Evolutionary conservation across 1,140 invertebrate species (phyloP).

Genomic region (Holotrichia oblita): DNA sequence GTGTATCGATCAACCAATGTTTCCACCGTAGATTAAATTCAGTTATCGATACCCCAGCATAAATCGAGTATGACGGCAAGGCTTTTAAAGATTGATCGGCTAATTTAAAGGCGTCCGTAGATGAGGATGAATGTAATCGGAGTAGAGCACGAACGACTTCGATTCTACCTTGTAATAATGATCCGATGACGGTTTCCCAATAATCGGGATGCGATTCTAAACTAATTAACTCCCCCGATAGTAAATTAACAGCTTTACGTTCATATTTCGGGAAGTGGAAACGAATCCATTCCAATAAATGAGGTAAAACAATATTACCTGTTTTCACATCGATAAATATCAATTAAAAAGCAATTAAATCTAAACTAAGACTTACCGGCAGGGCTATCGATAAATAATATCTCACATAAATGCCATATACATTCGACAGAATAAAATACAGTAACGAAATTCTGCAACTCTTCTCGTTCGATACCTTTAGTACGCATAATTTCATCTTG

Average conservation of each 20-base stretch:
- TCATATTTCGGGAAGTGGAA: conserved; percentile 86
- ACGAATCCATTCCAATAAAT: conserved; percentile 85
- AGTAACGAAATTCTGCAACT: conserved; percentile 74
- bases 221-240: conserved; percentile 62
- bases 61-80: conserved; percentile 83
- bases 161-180: conserved; percentile 81
- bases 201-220: conserved; percentile 75
- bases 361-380: conserved; percentile 66
- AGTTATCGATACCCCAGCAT: conserved; percentile 77
- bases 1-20: conserved; percentile 85
- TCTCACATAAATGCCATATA: conserved; percentile 92
- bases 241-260: conserved; percentile 71
- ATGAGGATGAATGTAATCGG: conserved; percentile 73
- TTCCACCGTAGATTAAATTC: conserved; percentile 90
- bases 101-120: conserved; percentile 75
- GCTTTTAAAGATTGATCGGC: conserved; percentile 79
- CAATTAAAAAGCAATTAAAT: background rate
- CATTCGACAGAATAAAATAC: conserved; percentile 92
- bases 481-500: conserved; percentile 70
- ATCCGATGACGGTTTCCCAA: conserved; percentile 84
- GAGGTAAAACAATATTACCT: conserved; percentile 75
- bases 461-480: conserved; percentile 65
- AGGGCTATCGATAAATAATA: conserved; percentile 82
- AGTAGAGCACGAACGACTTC: conserved; percentile 81
- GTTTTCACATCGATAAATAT: background rate